phyloP scores from a whole-genome alignment of 1,140 invertebrate species.

The Coelopa frigida region DNA sequence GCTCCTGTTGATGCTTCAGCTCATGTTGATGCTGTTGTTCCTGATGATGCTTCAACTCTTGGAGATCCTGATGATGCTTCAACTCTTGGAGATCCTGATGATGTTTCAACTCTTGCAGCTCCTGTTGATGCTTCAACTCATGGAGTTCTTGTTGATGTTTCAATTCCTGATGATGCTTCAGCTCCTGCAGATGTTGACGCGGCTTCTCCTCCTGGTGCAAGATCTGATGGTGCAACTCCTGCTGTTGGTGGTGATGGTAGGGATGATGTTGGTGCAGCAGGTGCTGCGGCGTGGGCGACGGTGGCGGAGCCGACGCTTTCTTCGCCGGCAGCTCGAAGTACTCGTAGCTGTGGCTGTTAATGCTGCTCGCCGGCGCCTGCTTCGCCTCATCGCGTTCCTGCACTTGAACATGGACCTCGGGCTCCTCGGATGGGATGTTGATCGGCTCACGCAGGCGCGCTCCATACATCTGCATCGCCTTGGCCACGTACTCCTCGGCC shows the following conservation, averaged over 20 bases:
- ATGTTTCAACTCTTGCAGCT: neutral
- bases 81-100: neutral
- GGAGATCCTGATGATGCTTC: neutral
- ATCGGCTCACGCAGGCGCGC: conserved; percentile 24
- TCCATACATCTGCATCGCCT: conserved; percentile 37
- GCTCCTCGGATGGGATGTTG: conserved; percentile 9
- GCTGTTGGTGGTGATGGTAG: conserved; percentile 1
- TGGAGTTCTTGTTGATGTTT: neutral
- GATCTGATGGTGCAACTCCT: too few species aligned
- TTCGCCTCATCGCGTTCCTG: neutral
- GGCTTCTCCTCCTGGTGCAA: too few species aligned
- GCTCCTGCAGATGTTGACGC: neutral
- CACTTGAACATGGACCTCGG: neutral
- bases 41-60: neutral
- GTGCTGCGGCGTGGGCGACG: neutral
- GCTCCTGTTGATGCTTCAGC: neutral
- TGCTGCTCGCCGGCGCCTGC: neutral
- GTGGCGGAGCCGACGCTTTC: too few species aligned
- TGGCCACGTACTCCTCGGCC: conserved; percentile 38
- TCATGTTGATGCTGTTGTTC: neutral
- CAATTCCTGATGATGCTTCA: neutral
- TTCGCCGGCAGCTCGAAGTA: conserved; percentile 3
- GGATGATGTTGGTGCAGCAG: neutral
- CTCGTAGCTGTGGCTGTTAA: conserved; percentile 2
- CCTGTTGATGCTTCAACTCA: neutral